Conservation (phyloP, 2,888 invertebrate genomes). For the Drosophila birchii region DNA sequence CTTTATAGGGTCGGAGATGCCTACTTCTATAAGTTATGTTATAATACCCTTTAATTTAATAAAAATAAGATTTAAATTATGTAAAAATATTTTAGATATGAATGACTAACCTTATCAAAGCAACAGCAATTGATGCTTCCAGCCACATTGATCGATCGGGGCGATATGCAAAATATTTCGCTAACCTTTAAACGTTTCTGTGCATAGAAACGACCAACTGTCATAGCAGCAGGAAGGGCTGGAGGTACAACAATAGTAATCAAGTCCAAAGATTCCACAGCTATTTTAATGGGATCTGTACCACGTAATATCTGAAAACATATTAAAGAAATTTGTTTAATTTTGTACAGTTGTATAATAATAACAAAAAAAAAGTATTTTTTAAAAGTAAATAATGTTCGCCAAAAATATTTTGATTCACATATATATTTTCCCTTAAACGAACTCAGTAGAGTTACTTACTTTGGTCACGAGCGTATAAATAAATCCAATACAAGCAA, state of each 20-base stretch:
- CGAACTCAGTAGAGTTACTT: slow-evolving; percentile 34
- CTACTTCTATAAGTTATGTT: no score
- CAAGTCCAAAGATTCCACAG: slow-evolving; percentile 93
- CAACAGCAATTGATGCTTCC: slow-evolving; percentile 95
- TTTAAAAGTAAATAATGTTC: no score
- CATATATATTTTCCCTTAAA: no score
- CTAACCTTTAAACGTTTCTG: slow-evolving; percentile 92
- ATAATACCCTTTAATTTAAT: no score
- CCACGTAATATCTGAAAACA: slow-evolving; percentile 86
- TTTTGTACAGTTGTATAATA: no score
- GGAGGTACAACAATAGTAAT: slow-evolving; percentile 98
- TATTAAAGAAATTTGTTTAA: background rate
- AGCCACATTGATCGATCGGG: slow-evolving; percentile 96
- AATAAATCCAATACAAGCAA: slow-evolving; percentile 92
- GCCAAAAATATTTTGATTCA: no score
- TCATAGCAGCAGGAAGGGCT: slow-evolving; percentile 98
- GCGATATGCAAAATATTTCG: slow-evolving; percentile 95
- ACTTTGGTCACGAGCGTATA: slow-evolving; percentile 96
- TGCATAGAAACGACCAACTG: slow-evolving; percentile 96
- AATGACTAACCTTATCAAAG: slow-evolving; percentile 92
- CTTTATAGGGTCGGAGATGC: no score
- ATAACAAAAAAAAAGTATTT: no score
- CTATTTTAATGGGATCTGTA: slow-evolving; percentile 87
- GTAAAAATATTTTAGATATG: background rate
- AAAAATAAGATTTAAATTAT: background rate